phyloP scores from a whole-genome alignment of 2,888 invertebrate genomes.

The Pasiphila rectangulata region DNA sequence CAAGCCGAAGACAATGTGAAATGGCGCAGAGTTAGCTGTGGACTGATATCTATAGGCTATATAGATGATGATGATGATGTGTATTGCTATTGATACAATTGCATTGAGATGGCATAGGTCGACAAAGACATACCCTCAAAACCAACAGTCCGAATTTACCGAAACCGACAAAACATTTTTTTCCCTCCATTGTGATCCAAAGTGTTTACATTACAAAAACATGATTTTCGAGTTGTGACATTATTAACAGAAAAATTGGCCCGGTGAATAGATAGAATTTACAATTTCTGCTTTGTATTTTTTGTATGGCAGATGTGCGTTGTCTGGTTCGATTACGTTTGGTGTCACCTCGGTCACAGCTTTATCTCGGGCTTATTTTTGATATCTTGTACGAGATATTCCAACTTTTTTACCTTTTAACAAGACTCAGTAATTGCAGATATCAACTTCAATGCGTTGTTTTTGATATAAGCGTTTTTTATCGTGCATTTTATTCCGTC shows the following conservation, averaged over 20 bases:
- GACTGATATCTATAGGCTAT: too few species aligned
- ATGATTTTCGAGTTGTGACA: conserved; percentile 64
- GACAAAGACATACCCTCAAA: conserved; percentile 27
- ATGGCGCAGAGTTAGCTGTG: too few species aligned
- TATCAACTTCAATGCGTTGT: conserved; percentile 13
- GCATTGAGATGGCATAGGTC: conserved; percentile 1
- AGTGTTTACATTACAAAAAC: conserved; percentile 69
- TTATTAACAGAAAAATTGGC: conserved; percentile 74
- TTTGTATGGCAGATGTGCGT: conserved; percentile 68
- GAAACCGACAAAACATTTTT: conserved; percentile 48
- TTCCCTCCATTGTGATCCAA: conserved; percentile 49
- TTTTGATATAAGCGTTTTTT: conserved; percentile 8
- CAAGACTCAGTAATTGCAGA: conserved; percentile 37
- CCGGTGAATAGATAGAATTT: conserved; percentile 54
- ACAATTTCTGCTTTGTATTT: conserved; percentile 57
- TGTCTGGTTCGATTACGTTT: conserved; percentile 67
- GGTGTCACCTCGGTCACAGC: conserved; percentile 64
- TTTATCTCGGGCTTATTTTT: conserved; percentile 54
- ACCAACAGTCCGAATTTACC: conserved; percentile 42
- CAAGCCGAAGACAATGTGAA: too few species aligned
- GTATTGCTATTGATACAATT: neutral
- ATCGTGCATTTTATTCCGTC: too few species aligned
- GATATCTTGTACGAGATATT: conserved; percentile 63
- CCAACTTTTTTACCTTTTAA: conserved; percentile 45
- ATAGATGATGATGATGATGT: too few species aligned